Base-by-base conservation (phyloP, 2,888 invertebrate genomes). In the Phania funesta region DNA sequence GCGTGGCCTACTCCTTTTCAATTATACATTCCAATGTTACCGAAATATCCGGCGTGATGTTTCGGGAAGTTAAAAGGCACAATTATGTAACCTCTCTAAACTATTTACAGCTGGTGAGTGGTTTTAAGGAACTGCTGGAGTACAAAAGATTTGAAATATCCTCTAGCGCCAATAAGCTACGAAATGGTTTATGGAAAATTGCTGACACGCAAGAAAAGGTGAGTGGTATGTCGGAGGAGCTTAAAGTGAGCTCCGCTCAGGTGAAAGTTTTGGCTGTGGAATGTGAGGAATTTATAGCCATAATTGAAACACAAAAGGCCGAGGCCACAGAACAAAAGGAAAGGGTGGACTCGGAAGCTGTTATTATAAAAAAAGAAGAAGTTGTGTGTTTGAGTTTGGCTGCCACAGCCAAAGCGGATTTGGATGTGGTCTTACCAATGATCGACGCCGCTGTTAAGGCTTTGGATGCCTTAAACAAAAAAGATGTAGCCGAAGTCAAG, bases 21-120 rank as follows among this genome's bases (percentile, higher is more conserved):
- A 92, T 94, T 29, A 95, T 97, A 87, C 97, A 97, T 90, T 94
- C 94, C 44, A 95, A 96, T 0, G 97, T 97, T n/a, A 93, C 94
- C 0, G 92, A 93, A 83, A 94, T 93, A 89, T 96, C 96, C 0
- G 91, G 91, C 22, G 92, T 92, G 87, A 97, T 97, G 97, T 92
- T 93, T 85, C 87, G 91, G 8, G 96, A 97, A 92, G 94, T 96
- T 92, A 94, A 95, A 77, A 91, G 97, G 11, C 93, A 94, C 87
- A 97, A 96, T 91, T 97, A 97, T 89, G 97, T 97, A 52, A 97
- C 97, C 0, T 96, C 97, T 0, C 95, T 95, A 26, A 97, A 97
- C 91, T 97, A 96, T 87, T 92, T 97, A 74, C 96, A 97, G 87
- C 92, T 97, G 13, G 96, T 97, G 0, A 92, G 94, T 0, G 96